phyloP scores from a whole-genome alignment of 1,140 invertebrate species.

The Phthorimaea operculella region DNA sequence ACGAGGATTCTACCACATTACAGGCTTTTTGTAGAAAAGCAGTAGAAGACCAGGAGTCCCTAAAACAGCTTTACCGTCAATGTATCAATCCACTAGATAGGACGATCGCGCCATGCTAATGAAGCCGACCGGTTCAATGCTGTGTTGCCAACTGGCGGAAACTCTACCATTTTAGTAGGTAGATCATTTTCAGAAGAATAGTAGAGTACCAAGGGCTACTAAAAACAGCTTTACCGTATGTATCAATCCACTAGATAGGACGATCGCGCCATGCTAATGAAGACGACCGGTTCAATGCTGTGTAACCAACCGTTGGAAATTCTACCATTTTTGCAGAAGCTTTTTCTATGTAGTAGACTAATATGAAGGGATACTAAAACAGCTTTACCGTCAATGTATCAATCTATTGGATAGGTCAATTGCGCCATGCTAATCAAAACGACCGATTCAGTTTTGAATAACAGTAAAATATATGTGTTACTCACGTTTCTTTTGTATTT shows the following conservation, averaged over 20 bases:
- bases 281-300: slow-evolving; percentile 29
- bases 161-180: too few species aligned
- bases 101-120: slow-evolving; percentile 52
- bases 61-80: slow-evolving; percentile 51
- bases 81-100: slow-evolving; percentile 55
- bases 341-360: too few species aligned
- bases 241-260: slow-evolving; percentile 54
- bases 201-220: slow-evolving; percentile 29
- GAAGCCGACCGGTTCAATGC: slow-evolving; percentile 36
- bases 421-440: slow-evolving; percentile 51
- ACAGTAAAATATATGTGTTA: too few species aligned
- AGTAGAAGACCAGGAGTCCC: slow-evolving; percentile 26
- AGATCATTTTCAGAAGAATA: too few species aligned
- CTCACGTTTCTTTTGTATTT: too few species aligned
- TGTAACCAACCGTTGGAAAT: too few species aligned
- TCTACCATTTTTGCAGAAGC: too few species aligned
- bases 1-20: too few species aligned
- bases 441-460: too few species aligned
- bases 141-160: too few species aligned
- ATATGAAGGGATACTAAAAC: slow-evolving; percentile 36
- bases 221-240: slow-evolving; percentile 51
- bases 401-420: slow-evolving; percentile 52
- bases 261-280: slow-evolving; percentile 55
- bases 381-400: slow-evolving; percentile 57
- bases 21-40: too few species aligned